These are phyloP conservation scores for Liolophura sinensis DNA, from an alignment of 1,140 invertebrate genomes.

Conservation along the genomic window DNA sequence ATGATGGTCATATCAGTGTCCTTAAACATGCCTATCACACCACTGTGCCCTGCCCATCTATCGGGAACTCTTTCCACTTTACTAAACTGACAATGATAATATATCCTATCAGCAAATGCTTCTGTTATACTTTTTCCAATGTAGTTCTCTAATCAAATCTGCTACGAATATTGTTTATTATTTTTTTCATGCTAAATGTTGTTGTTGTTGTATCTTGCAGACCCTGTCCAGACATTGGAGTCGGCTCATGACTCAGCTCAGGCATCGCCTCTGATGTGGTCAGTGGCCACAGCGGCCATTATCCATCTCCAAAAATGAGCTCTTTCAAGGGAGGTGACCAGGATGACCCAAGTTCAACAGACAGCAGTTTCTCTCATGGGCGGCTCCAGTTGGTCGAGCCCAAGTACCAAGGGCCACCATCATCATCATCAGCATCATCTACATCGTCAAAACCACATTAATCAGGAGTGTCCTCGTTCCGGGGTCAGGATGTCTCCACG, in stretches of 20 bases:
- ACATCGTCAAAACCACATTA: conserved; percentile 20
- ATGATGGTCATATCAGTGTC: no score
- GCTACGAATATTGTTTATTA: no score
- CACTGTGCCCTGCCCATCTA: no score
- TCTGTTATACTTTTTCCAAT: no score
- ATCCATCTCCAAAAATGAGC: conserved; percentile 28
- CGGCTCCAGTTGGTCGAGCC: conserved; percentile 25
- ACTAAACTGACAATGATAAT: no score
- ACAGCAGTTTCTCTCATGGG: conserved; percentile 16
- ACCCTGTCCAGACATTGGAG: conserved; percentile 38
- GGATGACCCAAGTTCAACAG: conserved; percentile 16
- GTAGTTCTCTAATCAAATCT: no score
- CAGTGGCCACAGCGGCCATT: conserved; percentile 32
- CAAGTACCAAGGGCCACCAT: conserved; percentile 2
- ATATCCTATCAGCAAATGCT: no score
- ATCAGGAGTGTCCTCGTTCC: conserved; percentile 5
- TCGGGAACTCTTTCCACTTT: no score
- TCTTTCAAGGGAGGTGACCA: conserved; percentile 41
- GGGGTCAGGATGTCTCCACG: conserved; percentile 8
- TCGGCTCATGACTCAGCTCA: conserved; percentile 54
- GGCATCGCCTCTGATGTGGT: conserved; percentile 54
- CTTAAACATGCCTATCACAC: no score
- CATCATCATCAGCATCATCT: conserved; percentile 8
- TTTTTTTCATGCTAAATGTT: background rate
- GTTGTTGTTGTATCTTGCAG: conserved; percentile 30